Evolutionary conservation across 2,888 invertebrate species (phyloP).

Genomic region (Cerastis rubricosa): DNA sequence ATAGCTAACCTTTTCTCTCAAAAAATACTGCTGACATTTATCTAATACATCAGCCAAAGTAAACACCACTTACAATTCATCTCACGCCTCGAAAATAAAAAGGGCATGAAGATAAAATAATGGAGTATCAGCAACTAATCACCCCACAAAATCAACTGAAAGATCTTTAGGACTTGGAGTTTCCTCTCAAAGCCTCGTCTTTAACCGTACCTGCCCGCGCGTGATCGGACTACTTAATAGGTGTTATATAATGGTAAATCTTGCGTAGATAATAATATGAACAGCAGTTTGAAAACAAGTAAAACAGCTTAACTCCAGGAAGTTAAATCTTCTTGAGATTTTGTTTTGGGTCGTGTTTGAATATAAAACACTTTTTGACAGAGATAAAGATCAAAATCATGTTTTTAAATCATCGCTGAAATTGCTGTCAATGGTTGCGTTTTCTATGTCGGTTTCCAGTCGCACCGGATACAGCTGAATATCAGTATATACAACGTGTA

Average conservation of each 20-base stretch:
- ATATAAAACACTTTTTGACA: background rate
- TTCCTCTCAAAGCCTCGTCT: conserved; percentile 18
- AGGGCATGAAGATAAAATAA: conserved; percentile 32
- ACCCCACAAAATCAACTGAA: conserved; percentile 13
- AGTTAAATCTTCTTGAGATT: background rate
- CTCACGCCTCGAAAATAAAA: conserved; percentile 27
- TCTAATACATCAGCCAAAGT: background rate
- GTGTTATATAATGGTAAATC: background rate
- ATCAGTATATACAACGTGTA: no score
- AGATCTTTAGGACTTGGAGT: conserved; percentile 6
- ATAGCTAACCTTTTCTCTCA: background rate
- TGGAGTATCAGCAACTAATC: conserved; percentile 43
- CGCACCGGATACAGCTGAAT: no score
- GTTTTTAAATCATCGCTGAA: background rate
- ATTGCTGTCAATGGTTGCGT: background rate
- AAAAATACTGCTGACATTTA: background rate
- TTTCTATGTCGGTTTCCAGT: no score
- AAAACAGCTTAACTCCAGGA: background rate
- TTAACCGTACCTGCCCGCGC: background rate
- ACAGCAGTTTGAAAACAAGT: background rate
- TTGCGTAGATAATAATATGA: background rate
- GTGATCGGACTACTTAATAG: conserved; percentile 34
- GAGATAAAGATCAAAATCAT: background rate
- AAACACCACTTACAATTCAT: conserved; percentile 4
- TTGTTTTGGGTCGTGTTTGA: background rate